phyloP scores from a whole-genome alignment of 1,140 invertebrate species.

The Oppia nitens region DNA sequence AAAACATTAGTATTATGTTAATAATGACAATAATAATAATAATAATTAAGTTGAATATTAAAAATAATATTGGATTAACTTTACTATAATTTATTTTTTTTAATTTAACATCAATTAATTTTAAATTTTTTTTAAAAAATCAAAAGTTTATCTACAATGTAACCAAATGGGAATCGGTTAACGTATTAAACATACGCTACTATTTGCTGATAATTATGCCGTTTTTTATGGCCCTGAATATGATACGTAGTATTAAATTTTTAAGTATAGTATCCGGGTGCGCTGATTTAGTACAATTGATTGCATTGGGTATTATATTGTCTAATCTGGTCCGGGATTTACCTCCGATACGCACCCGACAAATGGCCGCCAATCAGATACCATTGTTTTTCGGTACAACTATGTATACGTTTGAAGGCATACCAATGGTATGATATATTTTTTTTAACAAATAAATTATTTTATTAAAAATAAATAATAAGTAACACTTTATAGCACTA shows the following conservation, averaged over 20 bases:
- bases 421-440: conserved; percentile 42
- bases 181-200: conserved; percentile 1
- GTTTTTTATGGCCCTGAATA: conserved; percentile 50
- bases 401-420: conserved; percentile 77
- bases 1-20: too few species aligned
- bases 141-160: conserved; percentile 5
- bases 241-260: conserved; percentile 60
- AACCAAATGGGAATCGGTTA: conserved; percentile 13
- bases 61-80: too few species aligned
- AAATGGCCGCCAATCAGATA: conserved; percentile 29
- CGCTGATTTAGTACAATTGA: conserved; percentile 43
- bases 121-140: too few species aligned
- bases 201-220: conserved; percentile 48
- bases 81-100: too few species aligned
- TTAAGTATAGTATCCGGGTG: conserved; percentile 60
- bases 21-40: too few species aligned
- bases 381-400: conserved; percentile 70
- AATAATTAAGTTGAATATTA: too few species aligned
- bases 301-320: conserved; percentile 46
- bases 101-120: too few species aligned
- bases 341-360: conserved; percentile 17
- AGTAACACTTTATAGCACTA: neutral
- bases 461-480: neutral
- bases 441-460: neutral
- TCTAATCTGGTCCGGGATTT: conserved; percentile 24